Conservation (phyloP, 1,140 invertebrate genomes). For the Bombus waltoni region DNA sequence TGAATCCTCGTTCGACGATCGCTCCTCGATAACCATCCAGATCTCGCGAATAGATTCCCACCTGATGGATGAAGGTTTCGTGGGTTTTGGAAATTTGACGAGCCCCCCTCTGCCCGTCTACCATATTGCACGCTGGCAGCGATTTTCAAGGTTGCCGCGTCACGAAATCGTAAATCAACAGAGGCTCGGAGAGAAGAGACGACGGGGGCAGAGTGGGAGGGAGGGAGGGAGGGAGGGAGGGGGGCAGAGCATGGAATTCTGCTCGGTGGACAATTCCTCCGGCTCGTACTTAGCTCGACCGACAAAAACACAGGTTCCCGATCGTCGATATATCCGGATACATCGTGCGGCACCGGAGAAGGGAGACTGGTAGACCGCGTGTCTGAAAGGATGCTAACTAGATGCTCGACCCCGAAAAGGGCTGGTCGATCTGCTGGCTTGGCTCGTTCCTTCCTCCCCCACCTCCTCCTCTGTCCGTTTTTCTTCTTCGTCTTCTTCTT, state of each 20-base stretch:
- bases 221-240: neutral
- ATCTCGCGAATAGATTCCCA: conserved; percentile 22
- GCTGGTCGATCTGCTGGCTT: conserved; percentile 32
- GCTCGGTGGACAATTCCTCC: neutral
- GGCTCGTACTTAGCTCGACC: conserved; percentile 14
- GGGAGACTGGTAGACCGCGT: conserved; percentile 70
- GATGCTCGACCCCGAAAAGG: conserved; percentile 72
- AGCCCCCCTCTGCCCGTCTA: neutral
- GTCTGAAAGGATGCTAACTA: conserved; percentile 75
- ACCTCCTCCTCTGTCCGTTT: conserved; percentile 19
- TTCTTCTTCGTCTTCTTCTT: conserved; percentile 35
- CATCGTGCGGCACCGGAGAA: conserved; percentile 29
- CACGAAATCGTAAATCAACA: too few species aligned
- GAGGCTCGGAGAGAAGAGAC: too few species aligned
- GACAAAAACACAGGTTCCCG: conserved; percentile 60
- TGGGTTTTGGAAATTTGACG: conserved; percentile 15
- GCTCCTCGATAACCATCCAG: conserved; percentile 56
- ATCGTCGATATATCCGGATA: conserved; percentile 63
- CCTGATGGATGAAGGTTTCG: conserved; percentile 3
- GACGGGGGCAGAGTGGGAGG: too few species aligned
- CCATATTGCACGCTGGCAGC: neutral
- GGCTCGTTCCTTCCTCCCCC: conserved; percentile 32
- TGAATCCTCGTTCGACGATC: conserved; percentile 76
- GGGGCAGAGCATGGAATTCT: neutral
- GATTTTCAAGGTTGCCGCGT: too few species aligned